Evolutionary conservation across 2,888 invertebrate genomes (phyloP).

Genomic region (Eudemis profundana): DNA sequence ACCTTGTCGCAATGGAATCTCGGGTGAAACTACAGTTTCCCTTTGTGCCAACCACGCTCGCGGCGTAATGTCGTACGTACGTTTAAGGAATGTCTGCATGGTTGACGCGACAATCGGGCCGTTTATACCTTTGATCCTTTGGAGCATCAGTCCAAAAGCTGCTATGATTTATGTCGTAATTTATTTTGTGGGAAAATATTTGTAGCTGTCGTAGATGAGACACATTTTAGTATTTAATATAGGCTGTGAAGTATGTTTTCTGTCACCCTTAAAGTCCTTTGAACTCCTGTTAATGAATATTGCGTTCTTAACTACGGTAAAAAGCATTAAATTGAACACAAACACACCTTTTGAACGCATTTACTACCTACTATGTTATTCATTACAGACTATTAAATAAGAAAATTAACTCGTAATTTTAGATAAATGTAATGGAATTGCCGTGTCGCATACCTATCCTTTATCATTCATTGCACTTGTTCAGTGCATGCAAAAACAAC

Average conservation of each 20-base stretch:
- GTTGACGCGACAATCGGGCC: conserved; percentile 3
- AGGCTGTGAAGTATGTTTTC: background rate
- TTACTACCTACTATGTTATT: conserved; percentile 7
- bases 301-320: background rate
- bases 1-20: conserved; percentile 38
- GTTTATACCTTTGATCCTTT: conserved; percentile 14
- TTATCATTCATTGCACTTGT: conserved; percentile 21
- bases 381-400: conserved; percentile 22
- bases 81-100: conserved; percentile 23
- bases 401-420: conserved; percentile 27
- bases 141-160: background rate
- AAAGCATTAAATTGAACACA: background rate
- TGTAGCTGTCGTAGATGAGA: background rate
- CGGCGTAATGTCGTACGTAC: conserved; percentile 26
- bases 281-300: background rate
- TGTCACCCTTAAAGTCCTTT: background rate
- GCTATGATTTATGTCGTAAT: conserved; percentile 4
- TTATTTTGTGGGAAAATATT: background rate
- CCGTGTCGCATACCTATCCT: conserved; percentile 20
- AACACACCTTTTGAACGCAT: background rate
- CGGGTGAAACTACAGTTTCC: conserved; percentile 39
- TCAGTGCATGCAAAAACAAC: conserved; percentile 12
- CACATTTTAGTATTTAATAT: too few relatives aligned
- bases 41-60: conserved; percentile 21
- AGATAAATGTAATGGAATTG: conserved; percentile 27